A percentile compares a stretch with the other conserved stretches of the same genome.
These are phyloP conservation scores for Diarsia dahlii DNA, from an alignment of 2,888 invertebrate species.

Conservation along the genomic window DNA sequence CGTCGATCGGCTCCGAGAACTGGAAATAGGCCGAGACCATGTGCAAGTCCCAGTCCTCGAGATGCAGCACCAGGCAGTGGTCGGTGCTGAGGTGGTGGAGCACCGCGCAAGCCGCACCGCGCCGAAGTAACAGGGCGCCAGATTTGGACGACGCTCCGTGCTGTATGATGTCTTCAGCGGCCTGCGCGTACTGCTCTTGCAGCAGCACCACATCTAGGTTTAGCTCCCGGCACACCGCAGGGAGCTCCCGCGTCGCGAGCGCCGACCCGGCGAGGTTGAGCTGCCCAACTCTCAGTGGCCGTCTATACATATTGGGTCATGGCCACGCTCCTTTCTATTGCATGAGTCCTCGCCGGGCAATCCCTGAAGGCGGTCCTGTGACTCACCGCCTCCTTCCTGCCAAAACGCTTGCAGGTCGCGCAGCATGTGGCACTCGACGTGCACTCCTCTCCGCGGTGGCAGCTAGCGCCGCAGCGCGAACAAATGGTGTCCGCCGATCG, in stretches of 20 bases:
- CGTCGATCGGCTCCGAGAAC: no score
- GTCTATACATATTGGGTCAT: constrained; percentile 46
- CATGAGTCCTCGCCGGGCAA: constrained; percentile 58
- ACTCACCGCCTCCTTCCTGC: background rate
- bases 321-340: constrained; percentile 26
- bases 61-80: background rate
- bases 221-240: constrained; percentile 33
- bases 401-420: constrained; percentile 62
- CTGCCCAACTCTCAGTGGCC: constrained; percentile 39
- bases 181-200: constrained; percentile 62
- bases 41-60: no score
- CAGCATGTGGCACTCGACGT: background rate
- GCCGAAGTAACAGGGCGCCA: rapidly evolving
- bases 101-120: background rate
- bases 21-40: no score
- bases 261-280: constrained; percentile 57
- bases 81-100: background rate
- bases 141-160: no score
- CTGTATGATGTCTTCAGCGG: background rate
- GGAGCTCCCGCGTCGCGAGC: constrained; percentile 58
- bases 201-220: constrained; percentile 60
- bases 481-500: constrained; percentile 39
- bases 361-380: constrained; percentile 51
- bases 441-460: constrained; percentile 43
- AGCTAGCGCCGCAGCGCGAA: constrained; percentile 50